Base-by-base conservation (phyloP, 2,797 vertebrate species). In the Anas capensis region DNA sequence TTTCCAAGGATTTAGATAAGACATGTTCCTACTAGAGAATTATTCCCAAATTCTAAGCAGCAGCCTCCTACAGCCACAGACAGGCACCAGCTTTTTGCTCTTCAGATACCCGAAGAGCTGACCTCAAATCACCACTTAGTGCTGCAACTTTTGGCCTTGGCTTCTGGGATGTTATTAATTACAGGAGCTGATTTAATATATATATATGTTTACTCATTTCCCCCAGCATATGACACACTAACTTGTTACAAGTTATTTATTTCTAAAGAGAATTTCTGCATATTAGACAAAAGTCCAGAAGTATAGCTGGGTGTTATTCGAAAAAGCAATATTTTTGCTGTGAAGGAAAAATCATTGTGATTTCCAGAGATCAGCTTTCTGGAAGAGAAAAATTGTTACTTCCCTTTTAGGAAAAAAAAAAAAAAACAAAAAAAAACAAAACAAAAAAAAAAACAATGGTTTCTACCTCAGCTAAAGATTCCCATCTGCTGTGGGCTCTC, bases 391-490 rank as follows among this genome's bases (percentile, higher is more conserved):
- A 94, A 88, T 7, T 38, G 23, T 24, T 89, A 78, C 81, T 89
- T 93, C 77, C 56, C 61, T 90, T 92, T 77, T 65, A 92, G 79
- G 88, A 88, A 24, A 85, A 68, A 87, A 95, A 85, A 68, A 87
- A 95, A 94, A 92, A 90, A 40, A 38, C 86, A 26, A 85, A 68
- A 85, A 95, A 85, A 68, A 85, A 95, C n/a, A 95, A 92, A 26
- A 85, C 56, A 87, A 95, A 85, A 68, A 87, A 94, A 95, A 92
- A 90, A 40, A 40, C 78, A 93, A 87, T 72, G 82, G 68, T 86
- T 92, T 95, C 64, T 75, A 93, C 86, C 81, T 95, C 93, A 85
- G 81, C 92, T 95, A 72, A 86, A 96, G 75, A 34, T 94, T 92
- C 75, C 81, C 94, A 96, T 96, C 96, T 95, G 96, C 86, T 92